Evolutionary conservation across 2,797 vertebrate species (phyloP), one percentile per base, ranked within the genome.

Genomic region (Pseudochirops cupreus): DNA sequence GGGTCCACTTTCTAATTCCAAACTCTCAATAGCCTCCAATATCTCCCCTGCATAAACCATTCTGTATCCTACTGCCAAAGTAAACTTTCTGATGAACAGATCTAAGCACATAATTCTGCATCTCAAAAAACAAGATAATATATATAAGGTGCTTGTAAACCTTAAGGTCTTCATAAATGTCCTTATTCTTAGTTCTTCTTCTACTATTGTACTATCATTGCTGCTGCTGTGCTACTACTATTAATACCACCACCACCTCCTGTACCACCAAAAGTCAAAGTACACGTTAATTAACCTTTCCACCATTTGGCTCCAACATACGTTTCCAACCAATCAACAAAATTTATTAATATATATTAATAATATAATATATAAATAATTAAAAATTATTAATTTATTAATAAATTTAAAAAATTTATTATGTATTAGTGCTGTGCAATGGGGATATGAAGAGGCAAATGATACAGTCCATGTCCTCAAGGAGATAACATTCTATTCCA

Each of bases 251-350:
- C 62, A 74, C 14, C 33, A n/a, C 33, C 14, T 18, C 67, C n/a
- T 18, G 14, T 5, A 39, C 16, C 67, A 74, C n/a, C 6, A 67
- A 74, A 74, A n/a, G 33, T 74, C 9, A 82, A 82, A 46, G n/a
- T 46, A 82, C 18, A 39, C 6, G 39, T 82, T 82, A 4, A 46
- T 82, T 82, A 39, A 39, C 67, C 6, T 46, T 82, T 24, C 18
- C 18, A 39, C 67, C 67, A 82, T 82, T 82, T 82, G 67, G n/a
- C 33, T 39, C n/a, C 67, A 82, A 82, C n/a, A 67, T n/a, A 82
- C 18, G 24, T 39, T 82, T 82, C 62, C 21, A 54, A 52, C 11
- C 56, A 87, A 74, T 95, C 29, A 92, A 93, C 89, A 93, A 94
- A 39, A 54, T 11, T 53, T 54, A 95, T 54, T 55, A n/a, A n/a